Base-by-base conservation (phyloP, 2,888 invertebrate species). In the Oligia strigilis region DNA sequence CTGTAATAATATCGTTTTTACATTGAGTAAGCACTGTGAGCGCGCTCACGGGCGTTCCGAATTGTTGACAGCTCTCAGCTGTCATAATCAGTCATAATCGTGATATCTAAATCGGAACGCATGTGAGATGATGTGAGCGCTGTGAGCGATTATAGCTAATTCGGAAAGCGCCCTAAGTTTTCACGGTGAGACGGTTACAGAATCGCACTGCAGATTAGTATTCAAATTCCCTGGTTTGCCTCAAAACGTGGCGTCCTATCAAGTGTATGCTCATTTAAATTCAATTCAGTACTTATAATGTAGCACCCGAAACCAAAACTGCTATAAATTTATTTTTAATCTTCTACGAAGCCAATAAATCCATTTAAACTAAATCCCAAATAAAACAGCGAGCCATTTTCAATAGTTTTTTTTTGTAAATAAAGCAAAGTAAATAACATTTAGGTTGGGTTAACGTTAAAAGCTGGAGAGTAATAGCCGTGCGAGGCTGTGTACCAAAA, bases 391-490 rank as follows among this genome's bases (percentile, higher is more conserved):
- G 43, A n/a, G 13, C 23, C 29, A 9, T 71, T 71, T 84, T 46
- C 62, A 75, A 83, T 73, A 83, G 83, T 76, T 67, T 80, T 81
- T 84, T 52, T 43, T 75, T 19, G 65, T 75, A 82, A 58, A 71
- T 75, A 75, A 71, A 67, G 29, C 46, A 46, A 75, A 75, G 58
- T 83, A 83, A 84, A 86, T 84, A 79, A 74, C 84, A 64, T 72
- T 80, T 74, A 74, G 65, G 76, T 71, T 4, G 72, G 75, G 72
- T 81, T 81, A 79, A 77, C 64, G 62, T 70, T 80, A 76, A 80
- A 84, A 78, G 70, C 75, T 49, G 66, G 58, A 76, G 84, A 88
- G 82, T 79, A 87, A 87, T 80, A 78, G 75, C 72, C 43, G 52
- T 77, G 58, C 78, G 78, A 74, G 75, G 74, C 52, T 60, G 69